Conservation (phyloP, 2,113 vertebrate genomes). For the Alethe castanea region DNA sequence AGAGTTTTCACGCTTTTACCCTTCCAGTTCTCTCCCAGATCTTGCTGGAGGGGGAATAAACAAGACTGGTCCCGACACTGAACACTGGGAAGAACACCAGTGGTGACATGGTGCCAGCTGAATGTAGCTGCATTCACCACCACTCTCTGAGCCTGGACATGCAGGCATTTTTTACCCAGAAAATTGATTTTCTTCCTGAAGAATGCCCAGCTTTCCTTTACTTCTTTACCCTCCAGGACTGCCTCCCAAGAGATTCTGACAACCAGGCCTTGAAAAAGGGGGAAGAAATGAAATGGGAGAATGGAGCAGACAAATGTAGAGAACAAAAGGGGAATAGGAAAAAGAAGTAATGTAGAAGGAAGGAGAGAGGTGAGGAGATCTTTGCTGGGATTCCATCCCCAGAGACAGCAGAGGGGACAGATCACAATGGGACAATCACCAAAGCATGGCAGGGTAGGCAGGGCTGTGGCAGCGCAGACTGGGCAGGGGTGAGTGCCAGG, state of each 20-base stretch:
- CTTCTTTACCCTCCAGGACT: neutral
- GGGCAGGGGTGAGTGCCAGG: neutral
- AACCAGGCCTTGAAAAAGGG: neutral
- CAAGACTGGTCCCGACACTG: rapidly evolving
- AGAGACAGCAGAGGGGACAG: neutral
- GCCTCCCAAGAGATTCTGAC: neutral
- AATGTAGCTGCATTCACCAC: neutral
- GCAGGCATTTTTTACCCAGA: neutral
- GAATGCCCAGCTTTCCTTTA: neutral
- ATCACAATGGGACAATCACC: neutral
- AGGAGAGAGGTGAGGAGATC: neutral
- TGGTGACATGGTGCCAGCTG: neutral
- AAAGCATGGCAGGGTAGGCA: neutral
- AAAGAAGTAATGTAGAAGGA: neutral
- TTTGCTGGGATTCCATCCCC: neutral
- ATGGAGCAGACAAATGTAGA: neutral
- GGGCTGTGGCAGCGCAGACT: neutral
- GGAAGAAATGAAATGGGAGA: neutral
- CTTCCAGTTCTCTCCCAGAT: neutral
- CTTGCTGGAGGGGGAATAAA: neutral
- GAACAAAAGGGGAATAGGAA: neutral
- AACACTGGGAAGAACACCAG: neutral
- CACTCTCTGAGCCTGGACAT: neutral
- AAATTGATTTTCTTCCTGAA: neutral
- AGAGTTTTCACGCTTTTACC: neutral